A percentile compares a stretch with the other conserved stretches of the same genome.
Evolutionary conservation across 2,888 invertebrate genomes (phyloP).

Genomic region (Globia sparganii): DNA sequence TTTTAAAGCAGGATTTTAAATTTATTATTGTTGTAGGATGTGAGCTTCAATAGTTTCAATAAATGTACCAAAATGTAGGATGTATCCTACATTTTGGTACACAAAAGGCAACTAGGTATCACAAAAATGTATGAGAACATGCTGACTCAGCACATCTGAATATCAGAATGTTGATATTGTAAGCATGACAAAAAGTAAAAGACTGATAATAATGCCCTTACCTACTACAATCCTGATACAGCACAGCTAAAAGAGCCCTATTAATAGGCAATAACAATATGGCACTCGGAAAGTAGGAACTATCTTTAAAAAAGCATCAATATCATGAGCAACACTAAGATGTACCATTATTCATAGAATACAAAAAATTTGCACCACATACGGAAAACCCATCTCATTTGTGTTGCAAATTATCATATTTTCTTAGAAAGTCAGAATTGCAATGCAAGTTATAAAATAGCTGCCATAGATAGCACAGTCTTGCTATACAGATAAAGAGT

Average conservation of each 20-base stretch:
- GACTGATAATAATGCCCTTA: background rate
- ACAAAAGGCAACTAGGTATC: background rate
- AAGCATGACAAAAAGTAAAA: background rate
- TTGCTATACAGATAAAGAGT: conserved; percentile 16
- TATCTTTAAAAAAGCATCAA: background rate
- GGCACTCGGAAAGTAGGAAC: background rate
- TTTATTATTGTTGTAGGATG: background rate
- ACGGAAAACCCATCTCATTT: conserved; percentile 57
- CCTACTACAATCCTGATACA: background rate
- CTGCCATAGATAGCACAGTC: conserved; percentile 35
- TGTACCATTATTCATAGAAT: conserved; percentile 31
- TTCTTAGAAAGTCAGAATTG: conserved; percentile 60
- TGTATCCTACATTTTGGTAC: no score
- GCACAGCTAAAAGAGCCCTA: background rate
- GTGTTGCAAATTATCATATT: conserved; percentile 60
- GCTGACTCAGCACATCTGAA: conserved; percentile 14
- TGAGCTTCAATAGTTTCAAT: background rate
- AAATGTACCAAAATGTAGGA: background rate
- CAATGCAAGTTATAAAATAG: conserved; percentile 29
- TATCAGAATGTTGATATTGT: background rate
- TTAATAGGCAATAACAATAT: background rate
- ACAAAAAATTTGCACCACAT: conserved; percentile 45
- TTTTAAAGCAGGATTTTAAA: background rate
- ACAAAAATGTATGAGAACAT: conserved; percentile 3
- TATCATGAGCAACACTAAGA: conserved; percentile 17